Percentiles rank a stretch among this genome's conserved stretches.
These are phyloP conservation scores for Ophioderma brevispina DNA, from an alignment of 35 echinoderm and acorn worm genomes.

Conservation along the genomic window DNA sequence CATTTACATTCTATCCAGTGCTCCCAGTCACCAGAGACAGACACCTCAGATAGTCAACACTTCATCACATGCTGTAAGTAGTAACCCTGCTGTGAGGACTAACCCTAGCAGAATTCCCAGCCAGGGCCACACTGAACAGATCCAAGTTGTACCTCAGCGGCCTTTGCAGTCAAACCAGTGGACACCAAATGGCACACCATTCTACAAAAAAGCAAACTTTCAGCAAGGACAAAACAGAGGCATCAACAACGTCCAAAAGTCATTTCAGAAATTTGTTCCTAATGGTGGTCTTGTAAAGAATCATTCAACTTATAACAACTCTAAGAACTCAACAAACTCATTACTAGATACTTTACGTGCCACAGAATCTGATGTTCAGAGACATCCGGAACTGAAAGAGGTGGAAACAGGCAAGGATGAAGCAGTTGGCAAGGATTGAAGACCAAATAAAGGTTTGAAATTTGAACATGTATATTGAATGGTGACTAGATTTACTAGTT, in stretches of 20 bases:
- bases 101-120: no score
- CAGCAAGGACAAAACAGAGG: not conserved
- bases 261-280: not conserved
- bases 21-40: no score
- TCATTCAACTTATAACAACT: no score
- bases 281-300: no score
- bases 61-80: no score
- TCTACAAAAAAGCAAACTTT: not conserved
- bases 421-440: constrained; percentile 28
- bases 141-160: not conserved
- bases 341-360: no score
- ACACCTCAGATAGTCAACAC: no score
- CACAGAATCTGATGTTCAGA: no score
- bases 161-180: not conserved
- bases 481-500: not conserved
- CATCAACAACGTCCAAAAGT: not conserved
- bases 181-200: not conserved
- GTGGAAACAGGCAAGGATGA: constrained; percentile 51
- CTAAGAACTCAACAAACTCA: no score
- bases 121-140: not conserved
- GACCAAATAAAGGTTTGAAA: constrained; percentile 50
- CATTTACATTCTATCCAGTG: no score
- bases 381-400: no score
- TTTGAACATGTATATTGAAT: not conserved
- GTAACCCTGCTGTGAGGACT: no score